Evolutionary conservation across 2,113 vertebrate genomes (phyloP), one percentile per base, ranked within the genome.

Genomic region (Cryptomyrus ogoouensis): DNA sequence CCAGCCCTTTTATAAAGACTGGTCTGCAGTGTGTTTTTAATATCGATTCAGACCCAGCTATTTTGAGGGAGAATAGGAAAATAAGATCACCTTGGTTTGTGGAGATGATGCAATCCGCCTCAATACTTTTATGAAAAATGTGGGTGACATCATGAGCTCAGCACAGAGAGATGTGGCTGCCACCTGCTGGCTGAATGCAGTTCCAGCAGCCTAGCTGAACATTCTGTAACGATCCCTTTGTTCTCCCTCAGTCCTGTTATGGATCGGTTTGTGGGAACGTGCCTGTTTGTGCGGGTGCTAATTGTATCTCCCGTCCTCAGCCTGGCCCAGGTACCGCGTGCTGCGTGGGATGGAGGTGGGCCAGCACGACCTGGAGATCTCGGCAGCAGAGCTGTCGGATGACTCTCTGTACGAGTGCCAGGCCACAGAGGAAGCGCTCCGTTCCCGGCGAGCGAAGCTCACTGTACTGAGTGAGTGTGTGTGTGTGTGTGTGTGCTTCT

Each of bases 301-400:
- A 50, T 31, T 42, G 27, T 56, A 15, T 83, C 35, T 42, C 50
- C 53, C 92, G 24, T 21, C 42, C 44, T 70, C 94, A 99, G 98
- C 98, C 44, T 99, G 98, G 98, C 98, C 98, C 0, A 94, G 98
- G 91, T 99, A 99, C 94, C 96, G 96, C 1, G 94, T 99, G 46
- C 92, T 98, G 90, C 97, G 97, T 39, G 94, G 96, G 15, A 95
- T 96, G 0, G 97, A 98, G 1, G 91, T 97, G 2, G 98, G 98
- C 0, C 97, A 98, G 92, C 97, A 98, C 95, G 98, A 99, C 95
- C 94, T 99, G 96, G 98, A 99, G 96, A 98, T 99, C 93, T 94
- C 94, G 0, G 95, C 95, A 0, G 98, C 98, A 0, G 97, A 98
- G 66, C 96, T 99, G 70, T 97, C 97, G 0, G 98, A 99, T 17